Evolutionary conservation across 2,113 vertebrate species (phyloP).

Genomic region (Pteronura brasiliensis): DNA sequence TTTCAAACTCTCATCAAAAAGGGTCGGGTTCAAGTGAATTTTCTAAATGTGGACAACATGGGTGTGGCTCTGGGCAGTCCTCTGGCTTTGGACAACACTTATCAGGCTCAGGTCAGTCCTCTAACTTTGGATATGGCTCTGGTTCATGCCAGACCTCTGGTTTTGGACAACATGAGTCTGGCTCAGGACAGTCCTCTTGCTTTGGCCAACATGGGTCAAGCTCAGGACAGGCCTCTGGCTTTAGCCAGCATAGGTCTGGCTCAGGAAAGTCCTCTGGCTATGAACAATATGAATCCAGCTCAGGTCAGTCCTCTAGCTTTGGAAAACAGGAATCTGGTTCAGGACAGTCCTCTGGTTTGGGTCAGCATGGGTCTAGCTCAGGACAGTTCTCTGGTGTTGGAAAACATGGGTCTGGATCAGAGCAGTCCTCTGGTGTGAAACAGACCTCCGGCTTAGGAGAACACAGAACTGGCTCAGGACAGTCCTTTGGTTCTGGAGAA

Average conservation of each 20-base stretch:
- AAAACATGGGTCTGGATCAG: not conserved
- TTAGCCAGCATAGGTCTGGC: not conserved
- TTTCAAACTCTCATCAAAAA: not conserved
- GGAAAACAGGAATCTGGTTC: not conserved
- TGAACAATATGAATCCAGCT: not conserved
- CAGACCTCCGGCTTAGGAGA: not conserved
- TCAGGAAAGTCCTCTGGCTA: not conserved
- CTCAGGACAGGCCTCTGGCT: not conserved
- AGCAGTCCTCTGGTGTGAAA: not conserved
- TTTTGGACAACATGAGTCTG: not conserved
- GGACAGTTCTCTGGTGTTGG: not conserved
- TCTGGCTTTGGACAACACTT: not conserved
- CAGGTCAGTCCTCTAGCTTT: not conserved
- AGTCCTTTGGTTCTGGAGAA: not conserved
- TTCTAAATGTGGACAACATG: not conserved
- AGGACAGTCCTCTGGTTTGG: not conserved
- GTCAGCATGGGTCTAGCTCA: not conserved
- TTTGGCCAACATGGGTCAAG: not conserved
- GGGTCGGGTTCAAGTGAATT: not conserved
- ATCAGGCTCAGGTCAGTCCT: not conserved
- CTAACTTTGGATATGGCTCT: not conserved
- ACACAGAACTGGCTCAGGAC: not conserved
- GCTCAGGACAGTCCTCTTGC: not conserved
- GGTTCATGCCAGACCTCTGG: not conserved
- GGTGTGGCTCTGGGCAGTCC: not conserved